Evolutionary conservation across 2,113 vertebrate species (phyloP).

Genomic region (Tachuris rubrigastra): DNA sequence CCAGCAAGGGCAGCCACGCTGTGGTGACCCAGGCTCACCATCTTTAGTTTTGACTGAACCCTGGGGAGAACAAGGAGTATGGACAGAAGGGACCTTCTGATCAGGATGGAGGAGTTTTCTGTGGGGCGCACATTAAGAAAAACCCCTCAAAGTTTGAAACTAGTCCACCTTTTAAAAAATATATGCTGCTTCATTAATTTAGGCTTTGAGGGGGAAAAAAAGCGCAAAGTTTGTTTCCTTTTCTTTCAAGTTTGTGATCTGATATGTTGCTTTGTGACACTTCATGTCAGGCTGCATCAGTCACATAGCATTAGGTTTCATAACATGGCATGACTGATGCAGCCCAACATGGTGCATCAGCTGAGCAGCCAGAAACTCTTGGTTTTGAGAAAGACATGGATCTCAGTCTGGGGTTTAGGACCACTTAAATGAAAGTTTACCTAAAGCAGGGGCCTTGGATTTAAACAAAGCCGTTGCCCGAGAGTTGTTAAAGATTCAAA

Average conservation of each 20-base stretch:
- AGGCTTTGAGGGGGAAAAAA: background rate
- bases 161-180: slow-evolving; percentile 31
- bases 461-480: background rate
- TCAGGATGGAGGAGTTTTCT: background rate
- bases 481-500: background rate
- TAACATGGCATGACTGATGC: slow-evolving; percentile 62
- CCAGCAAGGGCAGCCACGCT: background rate
- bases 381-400: background rate
- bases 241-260: slow-evolving; percentile 59
- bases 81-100: background rate
- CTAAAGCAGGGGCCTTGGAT: background rate
- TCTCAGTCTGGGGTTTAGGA: background rate
- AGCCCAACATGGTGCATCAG: slow-evolving; percentile 51
- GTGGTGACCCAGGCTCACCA: background rate
- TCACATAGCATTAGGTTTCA: slow-evolving; percentile 56
- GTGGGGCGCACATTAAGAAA: background rate
- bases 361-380: slow-evolving; percentile 19
- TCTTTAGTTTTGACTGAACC: background rate
- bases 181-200: slow-evolving; percentile 46
- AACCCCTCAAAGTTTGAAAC: background rate
- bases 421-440: background rate
- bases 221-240: slow-evolving; percentile 34
- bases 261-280: slow-evolving; percentile 70
- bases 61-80: background rate
- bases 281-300: slow-evolving; percentile 62